Conservation (phyloP, 2,797 vertebrate species). For the Anabas testudineus region DNA sequence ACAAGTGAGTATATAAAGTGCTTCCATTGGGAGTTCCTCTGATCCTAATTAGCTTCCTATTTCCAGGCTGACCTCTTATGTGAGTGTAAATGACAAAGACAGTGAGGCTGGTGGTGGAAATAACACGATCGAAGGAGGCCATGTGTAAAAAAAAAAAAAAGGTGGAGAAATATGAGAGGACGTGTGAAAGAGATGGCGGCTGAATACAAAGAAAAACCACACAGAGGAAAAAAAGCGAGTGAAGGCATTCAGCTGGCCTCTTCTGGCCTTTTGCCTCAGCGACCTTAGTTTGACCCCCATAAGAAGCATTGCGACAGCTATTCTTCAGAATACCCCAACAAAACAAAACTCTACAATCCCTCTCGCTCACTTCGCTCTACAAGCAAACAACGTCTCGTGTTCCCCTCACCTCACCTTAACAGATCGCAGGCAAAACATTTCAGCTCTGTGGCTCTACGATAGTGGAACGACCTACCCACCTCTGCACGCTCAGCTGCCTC, state of each 20-base stretch:
- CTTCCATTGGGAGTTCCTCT: conserved; percentile 38
- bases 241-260: conserved; percentile 3
- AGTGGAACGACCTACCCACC: too few relatives aligned
- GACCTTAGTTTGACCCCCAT: conserved; percentile 22
- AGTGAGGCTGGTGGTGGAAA: conserved; percentile 32
- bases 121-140: conserved; percentile 33
- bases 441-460: too few relatives aligned
- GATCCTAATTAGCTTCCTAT: conserved; percentile 64
- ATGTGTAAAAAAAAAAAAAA: conserved; percentile 4
- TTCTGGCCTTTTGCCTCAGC: conserved; percentile 4
- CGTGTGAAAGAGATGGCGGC: not conserved
- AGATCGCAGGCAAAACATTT: too few relatives aligned
- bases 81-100: conserved; percentile 54
- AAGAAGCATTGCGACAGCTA: not conserved
- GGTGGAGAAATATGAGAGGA: conserved; percentile 2
- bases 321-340: not conserved
- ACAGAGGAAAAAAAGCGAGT: not conserved
- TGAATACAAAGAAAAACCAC: not conserved
- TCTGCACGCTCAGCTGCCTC: too few relatives aligned
- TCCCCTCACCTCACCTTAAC: too few relatives aligned
- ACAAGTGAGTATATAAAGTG: conserved; percentile 23
- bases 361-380: too few relatives aligned
- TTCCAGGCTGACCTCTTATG: conserved; percentile 42
- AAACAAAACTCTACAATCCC: too few relatives aligned
- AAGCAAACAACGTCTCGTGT: too few relatives aligned